Evolutionary conservation across 2,888 invertebrate species (phyloP).

Genomic region (Melanchra persicariae): DNA sequence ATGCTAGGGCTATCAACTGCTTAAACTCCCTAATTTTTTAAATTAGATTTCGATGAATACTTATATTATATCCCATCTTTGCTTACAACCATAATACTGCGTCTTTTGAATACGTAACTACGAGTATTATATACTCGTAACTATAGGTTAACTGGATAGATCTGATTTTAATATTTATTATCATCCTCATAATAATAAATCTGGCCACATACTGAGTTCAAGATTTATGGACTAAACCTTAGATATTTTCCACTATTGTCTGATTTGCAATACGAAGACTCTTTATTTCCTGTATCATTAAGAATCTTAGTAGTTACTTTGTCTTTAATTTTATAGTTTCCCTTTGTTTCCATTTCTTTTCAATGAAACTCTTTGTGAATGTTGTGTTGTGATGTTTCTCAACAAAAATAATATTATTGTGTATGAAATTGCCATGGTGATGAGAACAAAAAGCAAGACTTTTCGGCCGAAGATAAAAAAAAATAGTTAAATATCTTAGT

Average conservation of each 20-base stretch:
- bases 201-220: conserved; percentile 6
- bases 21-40: too few relatives aligned
- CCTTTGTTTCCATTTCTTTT: conserved; percentile 50
- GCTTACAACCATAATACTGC: conserved; percentile 7
- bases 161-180: conserved; percentile 43
- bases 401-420: neutral
- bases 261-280: conserved; percentile 29
- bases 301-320: conserved; percentile 40
- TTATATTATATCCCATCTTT: neutral
- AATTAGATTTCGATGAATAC: neutral
- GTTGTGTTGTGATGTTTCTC: too few relatives aligned
- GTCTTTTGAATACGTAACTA: conserved; percentile 22
- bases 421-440: conserved; percentile 11
- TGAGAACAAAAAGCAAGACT: neutral
- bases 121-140: too few relatives aligned
- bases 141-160: conserved; percentile 5
- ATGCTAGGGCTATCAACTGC: too few relatives aligned
- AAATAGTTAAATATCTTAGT: too few relatives aligned
- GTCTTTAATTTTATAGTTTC: conserved; percentile 29
- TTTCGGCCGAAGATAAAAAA: too few relatives aligned
- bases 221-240: conserved; percentile 24
- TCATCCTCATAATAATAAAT: conserved; percentile 3
- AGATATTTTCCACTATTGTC: conserved; percentile 49
- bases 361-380: conserved; percentile 6
- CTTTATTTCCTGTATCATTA: conserved; percentile 49